Percentiles rank a stretch among this genome's conserved stretches.
These are phyloP conservation scores for Ethmia dodecea DNA, from an alignment of 2,888 invertebrate species.

Conservation along the genomic window DNA sequence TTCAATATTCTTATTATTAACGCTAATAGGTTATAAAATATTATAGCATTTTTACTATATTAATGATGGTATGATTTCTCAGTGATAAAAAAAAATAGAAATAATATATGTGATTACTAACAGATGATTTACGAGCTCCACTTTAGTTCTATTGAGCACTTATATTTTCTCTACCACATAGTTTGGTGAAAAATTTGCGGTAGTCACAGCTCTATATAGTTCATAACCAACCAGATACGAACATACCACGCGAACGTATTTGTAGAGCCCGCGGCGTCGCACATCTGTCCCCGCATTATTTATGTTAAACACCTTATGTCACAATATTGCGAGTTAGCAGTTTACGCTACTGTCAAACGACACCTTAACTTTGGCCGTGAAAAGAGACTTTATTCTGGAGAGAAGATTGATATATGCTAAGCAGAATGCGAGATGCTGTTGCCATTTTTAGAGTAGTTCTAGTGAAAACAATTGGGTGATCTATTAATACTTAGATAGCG, in stretches of 20 bases:
- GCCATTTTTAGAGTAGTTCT: not conserved
- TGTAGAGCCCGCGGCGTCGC: constrained; percentile 67
- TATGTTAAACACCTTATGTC: constrained; percentile 78
- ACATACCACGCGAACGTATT: constrained; percentile 60
- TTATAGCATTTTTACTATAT: no score
- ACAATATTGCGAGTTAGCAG: constrained; percentile 73
- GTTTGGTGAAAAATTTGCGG: no score
- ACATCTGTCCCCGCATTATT: constrained; percentile 75
- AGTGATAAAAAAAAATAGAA: no score
- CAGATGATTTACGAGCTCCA: no score
- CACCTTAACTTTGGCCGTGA: constrained; percentile 28
- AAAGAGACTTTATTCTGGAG: constrained; percentile 57
- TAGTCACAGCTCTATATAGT: constrained; percentile 44
- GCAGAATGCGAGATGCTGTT: not conserved
- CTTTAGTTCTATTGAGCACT: no score
- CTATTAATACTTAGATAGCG: no score
- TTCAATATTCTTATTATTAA: no score
- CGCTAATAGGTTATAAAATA: no score
- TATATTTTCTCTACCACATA: no score
- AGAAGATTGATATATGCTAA: constrained; percentile 12
- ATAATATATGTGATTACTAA: no score
- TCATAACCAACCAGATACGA: constrained; percentile 45
- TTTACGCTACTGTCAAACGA: constrained; percentile 50
- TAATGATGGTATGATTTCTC: no score
- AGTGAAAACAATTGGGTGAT: no score